A percentile compares a stretch with the other conserved stretches of the same genome.
phyloP scores from a whole-genome alignment of 2,888 invertebrate species.

The Notodonta ziczac region DNA sequence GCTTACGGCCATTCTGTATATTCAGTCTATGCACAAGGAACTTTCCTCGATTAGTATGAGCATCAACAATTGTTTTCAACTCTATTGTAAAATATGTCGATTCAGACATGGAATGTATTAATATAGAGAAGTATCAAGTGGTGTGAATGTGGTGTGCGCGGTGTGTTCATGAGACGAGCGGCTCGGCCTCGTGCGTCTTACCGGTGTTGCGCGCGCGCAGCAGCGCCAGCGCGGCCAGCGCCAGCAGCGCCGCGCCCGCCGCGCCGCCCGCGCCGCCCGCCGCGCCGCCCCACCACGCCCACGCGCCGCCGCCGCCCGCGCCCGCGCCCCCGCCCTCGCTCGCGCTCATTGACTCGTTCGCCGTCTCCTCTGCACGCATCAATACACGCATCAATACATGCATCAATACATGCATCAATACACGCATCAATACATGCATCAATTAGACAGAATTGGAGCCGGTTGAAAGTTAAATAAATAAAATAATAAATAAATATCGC shows the following conservation, averaged over 20 bases:
- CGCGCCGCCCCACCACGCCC: conserved; percentile 63
- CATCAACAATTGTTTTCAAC: too few species aligned
- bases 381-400: too few species aligned
- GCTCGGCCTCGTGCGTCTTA: conserved; percentile 54
- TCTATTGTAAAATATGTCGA: background rate
- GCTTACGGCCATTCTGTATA: too few species aligned
- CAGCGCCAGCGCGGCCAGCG: conserved; percentile 62
- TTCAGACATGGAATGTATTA: background rate
- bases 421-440: too few species aligned
- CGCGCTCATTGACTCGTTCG: background rate
- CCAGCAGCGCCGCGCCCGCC: conserved; percentile 62
- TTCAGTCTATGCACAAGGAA: too few species aligned
- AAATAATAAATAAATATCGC: too few species aligned
- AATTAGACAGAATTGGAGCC: too few species aligned
- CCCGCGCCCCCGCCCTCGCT: conserved; percentile 15
- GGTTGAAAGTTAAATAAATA: too few species aligned
- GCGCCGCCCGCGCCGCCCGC: conserved; percentile 65
- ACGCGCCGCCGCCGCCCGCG: conserved; percentile 39
- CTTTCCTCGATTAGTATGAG: too few species aligned
- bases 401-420: conserved; percentile 7
- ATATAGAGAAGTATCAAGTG: background rate
- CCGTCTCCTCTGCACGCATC: conserved; percentile 35
- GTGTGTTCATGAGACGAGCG: conserved; percentile 44
- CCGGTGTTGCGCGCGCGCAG: conserved; percentile 62
- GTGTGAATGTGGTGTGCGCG: conserved; percentile 1